Evolutionary conservation across 2,888 invertebrate genomes (phyloP), one percentile per base, ranked within the genome.

Genomic region (Conistra vaccinii): DNA sequence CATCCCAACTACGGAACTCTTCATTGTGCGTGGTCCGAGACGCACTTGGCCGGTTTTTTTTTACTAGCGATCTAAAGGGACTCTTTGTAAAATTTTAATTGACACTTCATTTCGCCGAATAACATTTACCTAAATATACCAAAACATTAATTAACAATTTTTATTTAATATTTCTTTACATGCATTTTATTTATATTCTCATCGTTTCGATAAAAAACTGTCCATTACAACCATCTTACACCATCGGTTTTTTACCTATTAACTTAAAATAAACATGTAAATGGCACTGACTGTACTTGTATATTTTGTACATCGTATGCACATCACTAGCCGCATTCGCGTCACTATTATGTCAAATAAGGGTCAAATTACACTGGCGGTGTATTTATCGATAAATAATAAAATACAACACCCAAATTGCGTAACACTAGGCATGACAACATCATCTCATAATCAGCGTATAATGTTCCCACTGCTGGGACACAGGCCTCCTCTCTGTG

Each of bases 321-420:
- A 78, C 85, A 76, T 76, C 58, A 74, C 66, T 71, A 75, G 71
- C 55, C 58, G 60, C 55, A 55, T 62, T 76, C 55, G 32, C 48
- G 45, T 73, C 85, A 85, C 78, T 76, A 70, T 74, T 63, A 67
- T 26, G 73, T 67, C 76, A 72, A 61, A 53, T 58, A 80, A 69
- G 66, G 10, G 48, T 78, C 71, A 53, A 66, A 61, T 70, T 63
- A 83, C 39, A 78, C 71, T 83, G 78, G 78, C 83, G 63, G 61
- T 39, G 53, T 45, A 32, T 58, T 76, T 80, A 29, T 42, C 23
- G 9, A 55, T 39, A 23, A 14, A 12, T 45, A 10, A n/a, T 26
- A 75, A 63, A 29, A 35, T 55, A 32, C 3, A 32, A 26, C 23
- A 51, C 17, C 23, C 20, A 20, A 57, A 69, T 58, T 78, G 58